These are phyloP conservation scores for Lamprologus speciosus DNA, from an alignment of 2,113 vertebrate species.

Conservation along the genomic window DNA sequence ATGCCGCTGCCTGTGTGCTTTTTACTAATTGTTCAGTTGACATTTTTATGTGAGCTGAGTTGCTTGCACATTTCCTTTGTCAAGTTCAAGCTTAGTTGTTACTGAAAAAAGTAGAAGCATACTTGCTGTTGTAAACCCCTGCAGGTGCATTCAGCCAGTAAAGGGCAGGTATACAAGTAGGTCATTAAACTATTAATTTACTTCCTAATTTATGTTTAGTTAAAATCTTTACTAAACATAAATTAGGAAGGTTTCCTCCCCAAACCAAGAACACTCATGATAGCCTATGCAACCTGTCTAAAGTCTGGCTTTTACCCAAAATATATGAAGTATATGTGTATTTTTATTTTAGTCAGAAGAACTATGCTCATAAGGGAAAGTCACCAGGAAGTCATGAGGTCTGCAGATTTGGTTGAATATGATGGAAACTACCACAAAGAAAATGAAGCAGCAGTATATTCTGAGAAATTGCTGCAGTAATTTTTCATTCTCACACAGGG, in stretches of 20 bases:
- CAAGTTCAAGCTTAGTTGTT: neutral
- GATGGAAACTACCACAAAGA: neutral
- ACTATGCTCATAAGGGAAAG: neutral
- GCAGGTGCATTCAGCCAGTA: neutral
- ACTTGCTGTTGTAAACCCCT: neutral
- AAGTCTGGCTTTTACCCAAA: neutral
- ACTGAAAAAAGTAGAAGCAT: neutral
- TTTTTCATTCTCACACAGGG: neutral
- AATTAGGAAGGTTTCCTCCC: neutral
- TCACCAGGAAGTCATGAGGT: neutral
- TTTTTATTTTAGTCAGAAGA: neutral
- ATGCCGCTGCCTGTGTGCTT: neutral
- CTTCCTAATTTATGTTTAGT: neutral
- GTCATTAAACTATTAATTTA: neutral
- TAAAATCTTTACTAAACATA: neutral
- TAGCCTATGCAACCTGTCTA: neutral
- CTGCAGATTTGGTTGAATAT: neutral
- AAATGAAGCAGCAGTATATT: neutral
- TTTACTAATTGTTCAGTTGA: neutral
- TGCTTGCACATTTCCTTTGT: neutral
- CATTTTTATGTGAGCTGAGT: neutral
- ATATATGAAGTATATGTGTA: neutral
- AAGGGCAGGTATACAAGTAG: neutral
- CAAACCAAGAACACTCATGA: neutral
- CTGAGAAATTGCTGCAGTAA: neutral